A percentile compares a stretch with the other conserved stretches of the same genome.
phyloP scores from a whole-genome alignment of 2,888 invertebrate genomes.

The Caenorhabditis panamensis region DNA sequence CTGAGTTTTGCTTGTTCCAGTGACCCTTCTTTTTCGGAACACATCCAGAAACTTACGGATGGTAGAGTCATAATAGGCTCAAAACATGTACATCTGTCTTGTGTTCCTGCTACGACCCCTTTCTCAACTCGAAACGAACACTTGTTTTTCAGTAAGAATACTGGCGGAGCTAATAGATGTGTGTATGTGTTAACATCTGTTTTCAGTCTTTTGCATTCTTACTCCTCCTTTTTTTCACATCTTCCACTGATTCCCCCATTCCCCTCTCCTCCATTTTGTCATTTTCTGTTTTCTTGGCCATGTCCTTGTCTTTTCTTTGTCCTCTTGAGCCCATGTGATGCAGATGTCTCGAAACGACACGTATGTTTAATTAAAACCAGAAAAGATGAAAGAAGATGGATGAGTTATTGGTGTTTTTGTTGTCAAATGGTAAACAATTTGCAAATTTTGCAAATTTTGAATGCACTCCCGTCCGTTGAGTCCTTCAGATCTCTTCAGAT shows the following conservation, averaged over 20 bases:
- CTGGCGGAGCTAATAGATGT: conserved; percentile 15
- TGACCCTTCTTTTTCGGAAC: too few species aligned
- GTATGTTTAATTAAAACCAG: not conserved
- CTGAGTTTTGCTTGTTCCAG: too few species aligned
- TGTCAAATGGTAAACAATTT: not conserved
- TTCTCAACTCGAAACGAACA: conserved; percentile 2
- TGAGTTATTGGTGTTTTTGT: not conserved
- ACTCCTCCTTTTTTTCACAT: not conserved
- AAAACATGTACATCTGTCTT: conserved; percentile 1
- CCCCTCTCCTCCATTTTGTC: not conserved
- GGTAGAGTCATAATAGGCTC: not conserved
- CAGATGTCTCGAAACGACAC: not conserved
- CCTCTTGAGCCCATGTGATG: not conserved
- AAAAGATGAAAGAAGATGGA: too few species aligned
- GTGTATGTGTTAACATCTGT: conserved; percentile 17
- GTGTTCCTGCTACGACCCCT: not conserved
- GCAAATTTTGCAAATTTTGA: not conserved
- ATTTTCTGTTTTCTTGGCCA: not conserved
- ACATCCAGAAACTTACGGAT: too few species aligned
- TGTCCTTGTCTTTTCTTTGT: not conserved
- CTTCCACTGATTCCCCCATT: conserved; percentile 3
- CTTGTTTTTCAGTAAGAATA: conserved; percentile 11
- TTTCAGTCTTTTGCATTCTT: not conserved
- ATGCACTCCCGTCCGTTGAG: not conserved
- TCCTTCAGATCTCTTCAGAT: not conserved